Percentiles rank a stretch among this genome's conserved stretches.
Evolutionary conservation across 2,797 vertebrate genomes (phyloP).

Genomic region (Clamator glandarius): DNA sequence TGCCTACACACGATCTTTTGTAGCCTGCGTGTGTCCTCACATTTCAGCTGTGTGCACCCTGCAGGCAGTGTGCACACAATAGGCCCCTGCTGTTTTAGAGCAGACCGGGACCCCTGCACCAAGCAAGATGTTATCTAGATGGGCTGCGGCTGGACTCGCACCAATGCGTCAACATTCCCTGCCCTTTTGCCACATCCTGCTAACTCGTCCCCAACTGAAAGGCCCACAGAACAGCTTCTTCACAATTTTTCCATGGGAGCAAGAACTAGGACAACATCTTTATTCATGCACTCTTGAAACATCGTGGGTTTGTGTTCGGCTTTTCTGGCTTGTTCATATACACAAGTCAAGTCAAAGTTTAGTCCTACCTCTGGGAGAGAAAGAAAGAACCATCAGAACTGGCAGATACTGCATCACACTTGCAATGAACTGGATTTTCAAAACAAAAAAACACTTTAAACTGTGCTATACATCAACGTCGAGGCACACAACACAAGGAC

Average conservation of each 20-base stretch:
- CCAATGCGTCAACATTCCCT: conserved; percentile 65
- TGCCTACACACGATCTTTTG: conserved; percentile 62
- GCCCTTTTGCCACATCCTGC: conserved; percentile 68
- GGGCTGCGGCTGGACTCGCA: conserved; percentile 61
- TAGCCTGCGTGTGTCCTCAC: conserved; percentile 62
- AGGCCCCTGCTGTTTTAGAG: conserved; percentile 49
- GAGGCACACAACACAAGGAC: conserved; percentile 66
- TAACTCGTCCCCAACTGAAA: conserved; percentile 73
- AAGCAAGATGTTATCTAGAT: conserved; percentile 68
- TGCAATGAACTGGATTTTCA: conserved; percentile 68
- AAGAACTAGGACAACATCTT: conserved; percentile 75
- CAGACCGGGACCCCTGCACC: conserved; percentile 52
- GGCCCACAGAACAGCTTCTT: conserved; percentile 72
- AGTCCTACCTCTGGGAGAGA: conserved; percentile 75
- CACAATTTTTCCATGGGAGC: conserved; percentile 73
- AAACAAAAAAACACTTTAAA: conserved; percentile 39
- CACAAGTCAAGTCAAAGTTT: conserved; percentile 75
- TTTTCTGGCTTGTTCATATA: conserved; percentile 75
- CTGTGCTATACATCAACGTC: conserved; percentile 60
- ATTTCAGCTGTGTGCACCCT: conserved; percentile 72
- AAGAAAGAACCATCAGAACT: conserved; percentile 76
- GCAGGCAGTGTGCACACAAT: conserved; percentile 47
- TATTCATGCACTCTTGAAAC: conserved; percentile 75
- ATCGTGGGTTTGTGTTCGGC: conserved; percentile 74
- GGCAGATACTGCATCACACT: conserved; percentile 67